A percentile compares a stretch with the other conserved stretches of the same genome.
Evolutionary conservation across 2,113 vertebrate species (phyloP).

Genomic region (Empidonax alnorum): DNA sequence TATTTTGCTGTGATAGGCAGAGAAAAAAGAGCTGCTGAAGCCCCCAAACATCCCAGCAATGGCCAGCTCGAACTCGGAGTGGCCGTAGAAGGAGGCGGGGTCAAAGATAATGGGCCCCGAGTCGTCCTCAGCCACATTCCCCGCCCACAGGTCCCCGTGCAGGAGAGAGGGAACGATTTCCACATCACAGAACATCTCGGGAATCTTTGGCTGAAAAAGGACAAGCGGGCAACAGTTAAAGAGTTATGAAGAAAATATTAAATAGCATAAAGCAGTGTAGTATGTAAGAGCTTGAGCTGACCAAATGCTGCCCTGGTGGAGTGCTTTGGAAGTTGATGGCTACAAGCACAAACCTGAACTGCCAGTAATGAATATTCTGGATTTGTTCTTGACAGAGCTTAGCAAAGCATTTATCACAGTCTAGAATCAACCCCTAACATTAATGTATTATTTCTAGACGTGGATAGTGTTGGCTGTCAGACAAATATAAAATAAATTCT

Average conservation of each 20-base stretch:
- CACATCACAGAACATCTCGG: constrained; percentile 80
- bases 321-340: background rate
- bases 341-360: background rate
- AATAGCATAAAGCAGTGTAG: background rate
- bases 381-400: background rate
- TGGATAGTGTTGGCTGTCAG: background rate
- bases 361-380: background rate
- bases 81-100: constrained; percentile 91
- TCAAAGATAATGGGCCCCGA: constrained; percentile 89
- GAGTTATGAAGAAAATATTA: background rate
- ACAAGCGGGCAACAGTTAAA: background rate
- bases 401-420: background rate
- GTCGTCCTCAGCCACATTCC: constrained; percentile 82
- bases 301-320: background rate
- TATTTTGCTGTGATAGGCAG: constrained; percentile 88
- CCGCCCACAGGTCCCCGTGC: constrained; percentile 90
- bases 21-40: constrained; percentile 85
- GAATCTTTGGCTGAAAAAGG: constrained; percentile 82
- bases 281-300: background rate
- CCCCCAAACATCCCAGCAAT: constrained; percentile 91
- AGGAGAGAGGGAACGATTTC: constrained; percentile 83
- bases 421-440: background rate
- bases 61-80: constrained; percentile 89
- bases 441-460: background rate
- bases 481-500: background rate